Evolutionary conservation across 2,797 vertebrate genomes (phyloP), one percentile per base, ranked within the genome.

Genomic region (Zalophus californianus): DNA sequence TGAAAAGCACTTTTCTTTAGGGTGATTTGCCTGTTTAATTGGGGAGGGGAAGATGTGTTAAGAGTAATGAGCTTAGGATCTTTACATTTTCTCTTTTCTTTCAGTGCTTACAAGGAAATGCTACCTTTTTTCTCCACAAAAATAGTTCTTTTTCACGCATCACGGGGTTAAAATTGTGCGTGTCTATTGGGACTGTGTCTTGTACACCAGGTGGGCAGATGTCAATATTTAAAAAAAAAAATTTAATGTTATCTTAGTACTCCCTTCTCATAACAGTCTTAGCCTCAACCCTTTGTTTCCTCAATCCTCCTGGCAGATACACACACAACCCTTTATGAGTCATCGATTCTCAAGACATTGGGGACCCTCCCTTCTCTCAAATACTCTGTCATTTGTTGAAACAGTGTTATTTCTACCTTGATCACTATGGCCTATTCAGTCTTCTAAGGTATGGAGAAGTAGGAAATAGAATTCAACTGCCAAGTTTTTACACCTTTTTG

Each of bases 1-100:
- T 87, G 11, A 54, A 73, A 95, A 85, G 72, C 16, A 23, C 50
- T 89, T 68, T 20, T 60, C 8, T 90, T 96, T 35, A 86, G 29
- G 32, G 27, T 52, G 41, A 84, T 87, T 80, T 58, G 8, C 27
- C 64, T 80, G 2, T 92, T 97, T 83, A 80, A 32, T n/a, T 89
- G 79, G 90, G 95, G 98, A 77, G 90, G 94, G 97, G 97, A 18
- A 18, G 96, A 97, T 97, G 96, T 94, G 96, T 97, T 97, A 95
- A 97, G 89, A 68, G 14, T 48, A 72, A 73, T 91, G 58, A 48
- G 23, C 50, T 44, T 54, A 73, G 29, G 38, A 73, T 0, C 48
- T 80, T 94, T 90, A 91, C 35, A 86, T 25, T 86, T 92, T 70
- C 38, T 93, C 9, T 77, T 86, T 80, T 90, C n/a, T 77, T 95